Conservation (phyloP, 2,888 invertebrate genomes). For the Scaptodrosophila latifasciaeformis region DNA sequence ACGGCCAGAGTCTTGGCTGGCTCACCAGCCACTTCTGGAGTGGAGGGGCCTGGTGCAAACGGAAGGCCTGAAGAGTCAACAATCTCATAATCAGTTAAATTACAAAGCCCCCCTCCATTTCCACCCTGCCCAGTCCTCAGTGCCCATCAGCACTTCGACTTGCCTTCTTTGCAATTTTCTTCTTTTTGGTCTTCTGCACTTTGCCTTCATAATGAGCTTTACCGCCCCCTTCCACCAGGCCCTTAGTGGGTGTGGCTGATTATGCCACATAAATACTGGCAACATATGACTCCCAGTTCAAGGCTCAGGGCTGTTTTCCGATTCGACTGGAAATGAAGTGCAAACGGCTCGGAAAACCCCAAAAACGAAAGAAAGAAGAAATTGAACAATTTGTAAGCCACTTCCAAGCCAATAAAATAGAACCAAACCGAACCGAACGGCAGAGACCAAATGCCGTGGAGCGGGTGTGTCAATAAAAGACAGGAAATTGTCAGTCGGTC, state of each 20-base stretch:
- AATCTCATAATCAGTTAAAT: constrained; percentile 66
- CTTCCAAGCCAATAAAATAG: constrained; percentile 46
- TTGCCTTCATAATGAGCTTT: too few relatives aligned
- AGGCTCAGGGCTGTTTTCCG: neutral
- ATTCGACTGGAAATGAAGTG: constrained; percentile 28
- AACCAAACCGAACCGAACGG: too few relatives aligned
- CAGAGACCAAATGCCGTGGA: too few relatives aligned
- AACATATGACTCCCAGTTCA: neutral
- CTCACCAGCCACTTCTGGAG: too few relatives aligned
- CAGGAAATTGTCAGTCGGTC: too few relatives aligned
- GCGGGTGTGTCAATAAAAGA: too few relatives aligned
- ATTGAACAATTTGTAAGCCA: constrained; percentile 29
- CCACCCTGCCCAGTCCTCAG: neutral
- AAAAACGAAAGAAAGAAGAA: too few relatives aligned
- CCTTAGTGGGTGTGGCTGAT: constrained; percentile 31
- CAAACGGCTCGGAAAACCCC: constrained; percentile 32
- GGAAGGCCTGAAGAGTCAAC: constrained; percentile 54
- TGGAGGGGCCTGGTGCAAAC: too few relatives aligned
- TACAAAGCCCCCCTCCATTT: constrained; percentile 30
- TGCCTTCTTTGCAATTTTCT: too few relatives aligned
- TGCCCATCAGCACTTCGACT: neutral
- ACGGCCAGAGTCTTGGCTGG: too few relatives aligned
- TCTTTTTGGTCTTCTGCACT: too few relatives aligned
- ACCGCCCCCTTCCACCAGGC: too few relatives aligned
- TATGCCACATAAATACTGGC: neutral